Percentiles rank a stretch among this genome's conserved stretches.
These are phyloP conservation scores for Panorpa germanica DNA, from an alignment of 2,888 invertebrate species.

Conservation along the genomic window DNA sequence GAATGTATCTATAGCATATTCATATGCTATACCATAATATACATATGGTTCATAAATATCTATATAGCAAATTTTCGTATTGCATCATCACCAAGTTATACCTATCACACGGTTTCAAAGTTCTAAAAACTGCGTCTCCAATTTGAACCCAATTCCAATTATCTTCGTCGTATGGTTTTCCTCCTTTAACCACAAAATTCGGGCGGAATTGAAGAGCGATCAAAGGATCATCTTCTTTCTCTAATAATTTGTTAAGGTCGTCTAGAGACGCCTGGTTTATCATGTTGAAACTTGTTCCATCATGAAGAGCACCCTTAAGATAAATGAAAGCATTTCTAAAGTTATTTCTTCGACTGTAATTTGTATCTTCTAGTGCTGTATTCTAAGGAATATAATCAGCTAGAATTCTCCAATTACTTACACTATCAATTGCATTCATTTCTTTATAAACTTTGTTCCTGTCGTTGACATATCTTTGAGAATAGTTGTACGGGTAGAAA, in stretches of 20 bases:
- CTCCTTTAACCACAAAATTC: conserved; percentile 44
- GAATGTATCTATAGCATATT: no score
- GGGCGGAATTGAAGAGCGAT: conserved; percentile 39
- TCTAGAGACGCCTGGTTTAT: conserved; percentile 44
- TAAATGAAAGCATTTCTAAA: conserved; percentile 6
- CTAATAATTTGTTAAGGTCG: conserved; percentile 40
- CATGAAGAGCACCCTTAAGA: conserved; percentile 42
- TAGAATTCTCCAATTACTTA: no score
- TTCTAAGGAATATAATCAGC: no score
- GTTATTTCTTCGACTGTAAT: no score
- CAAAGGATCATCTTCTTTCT: conserved; percentile 30
- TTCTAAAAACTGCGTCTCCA: conserved; percentile 39
- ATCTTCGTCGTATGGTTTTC: conserved; percentile 43
- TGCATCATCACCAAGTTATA: no score
- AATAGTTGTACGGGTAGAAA: conserved; percentile 32
- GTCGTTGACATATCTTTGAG: conserved; percentile 18
- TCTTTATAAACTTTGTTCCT: conserved; percentile 18
- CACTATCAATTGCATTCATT: no score
- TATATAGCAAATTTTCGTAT: no score
- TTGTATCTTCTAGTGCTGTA: no score
- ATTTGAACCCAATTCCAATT: conserved; percentile 52
- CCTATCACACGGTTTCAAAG: conserved; percentile 45
- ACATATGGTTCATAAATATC: no score
- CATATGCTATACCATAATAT: no score
- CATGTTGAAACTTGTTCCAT: conserved; percentile 46